A percentile compares a stretch with the other conserved stretches of the same genome.
These are phyloP conservation scores for Desmophyllum pertusum DNA, from an alignment of 92 coral and sea anemone genomes.

Conservation along the genomic window DNA sequence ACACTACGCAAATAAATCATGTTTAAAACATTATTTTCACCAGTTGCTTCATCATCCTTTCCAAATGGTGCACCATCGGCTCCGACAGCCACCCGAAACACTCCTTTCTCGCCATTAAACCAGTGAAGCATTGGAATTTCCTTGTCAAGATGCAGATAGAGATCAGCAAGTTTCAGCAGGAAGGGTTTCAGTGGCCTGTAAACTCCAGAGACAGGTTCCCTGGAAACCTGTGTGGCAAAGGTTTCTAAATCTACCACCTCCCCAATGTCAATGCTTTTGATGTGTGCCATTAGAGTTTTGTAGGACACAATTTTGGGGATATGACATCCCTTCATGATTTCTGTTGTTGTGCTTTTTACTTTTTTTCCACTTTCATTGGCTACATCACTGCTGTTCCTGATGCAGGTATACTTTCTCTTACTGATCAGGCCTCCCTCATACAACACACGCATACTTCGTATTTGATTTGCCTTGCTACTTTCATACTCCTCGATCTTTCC, in stretches of 20 bases:
- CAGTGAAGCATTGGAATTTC: slow-evolving; percentile 67
- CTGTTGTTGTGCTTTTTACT: slow-evolving; percentile 13
- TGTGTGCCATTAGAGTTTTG: slow-evolving; percentile 54
- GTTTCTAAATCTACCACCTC: slow-evolving; percentile 52
- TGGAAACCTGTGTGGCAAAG: slow-evolving; percentile 48
- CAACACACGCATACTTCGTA: slow-evolving; percentile 60
- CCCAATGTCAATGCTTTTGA: slow-evolving; percentile 57
- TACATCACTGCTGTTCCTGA: slow-evolving; percentile 59
- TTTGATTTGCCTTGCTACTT: slow-evolving; percentile 41
- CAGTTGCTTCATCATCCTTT: no score
- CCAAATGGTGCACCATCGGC: no score
- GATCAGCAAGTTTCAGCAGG: slow-evolving; percentile 58
- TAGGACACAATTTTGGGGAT: slow-evolving; percentile 68
- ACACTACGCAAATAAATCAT: no score
- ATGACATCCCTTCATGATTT: slow-evolving; percentile 58
- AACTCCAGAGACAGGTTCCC: slow-evolving; percentile 51
- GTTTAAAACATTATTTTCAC: no score
- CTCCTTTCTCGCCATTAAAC: slow-evolving; percentile 59
- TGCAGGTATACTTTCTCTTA: slow-evolving; percentile 60
- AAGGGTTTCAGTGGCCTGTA: slow-evolving; percentile 68
- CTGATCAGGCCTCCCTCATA: slow-evolving; percentile 67
- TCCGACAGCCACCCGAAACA: slow-evolving; percentile 60
- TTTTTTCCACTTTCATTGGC: slow-evolving; percentile 11
- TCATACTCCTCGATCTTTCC: slow-evolving; percentile 58
- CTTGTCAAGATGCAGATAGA: slow-evolving; percentile 43